Evolutionary conservation across 2,888 invertebrate species (phyloP).

Genomic region (Chrysina gloriosa): DNA sequence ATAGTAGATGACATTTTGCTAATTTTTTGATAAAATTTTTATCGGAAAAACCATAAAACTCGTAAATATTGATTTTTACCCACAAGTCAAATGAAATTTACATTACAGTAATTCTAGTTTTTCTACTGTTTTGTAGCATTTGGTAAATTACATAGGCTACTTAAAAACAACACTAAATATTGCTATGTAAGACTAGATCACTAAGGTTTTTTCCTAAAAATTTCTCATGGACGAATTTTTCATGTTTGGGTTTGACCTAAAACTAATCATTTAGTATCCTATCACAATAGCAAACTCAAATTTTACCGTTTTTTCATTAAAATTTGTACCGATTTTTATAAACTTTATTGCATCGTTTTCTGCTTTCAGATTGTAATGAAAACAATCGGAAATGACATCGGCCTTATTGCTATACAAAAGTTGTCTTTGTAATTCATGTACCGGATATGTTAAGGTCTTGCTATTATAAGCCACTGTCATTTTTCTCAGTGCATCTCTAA

Average conservation of each 20-base stretch:
- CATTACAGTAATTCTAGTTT: conserved; percentile 16
- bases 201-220: conserved; percentile 46
- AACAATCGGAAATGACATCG: conserved; percentile 65
- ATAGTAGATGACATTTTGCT: conserved; percentile 42
- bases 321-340: conserved; percentile 64
- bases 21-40: conserved; percentile 14
- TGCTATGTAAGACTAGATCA: conserved; percentile 49
- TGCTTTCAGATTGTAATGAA: conserved; percentile 67
- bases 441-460: conserved; percentile 68
- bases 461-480: conserved; percentile 72
- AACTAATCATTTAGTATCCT: conserved; percentile 36
- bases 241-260: conserved; percentile 49
- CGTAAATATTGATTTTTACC: conserved; percentile 3
- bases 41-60: conserved; percentile 8
- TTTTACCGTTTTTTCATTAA: conserved; percentile 64
- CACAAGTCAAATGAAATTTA: conserved; percentile 19
- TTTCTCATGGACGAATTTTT: conserved; percentile 49
- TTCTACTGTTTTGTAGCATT: conserved; percentile 26
- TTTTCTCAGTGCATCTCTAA: conserved; percentile 68
- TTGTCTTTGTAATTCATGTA: conserved; percentile 64
- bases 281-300: not conserved
- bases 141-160: conserved; percentile 23
- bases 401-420: conserved; percentile 65
- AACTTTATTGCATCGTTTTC: conserved; percentile 61
- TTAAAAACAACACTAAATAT: conserved; percentile 32